A percentile compares a stretch with the other conserved stretches of the same genome.
Conservation (phyloP, 1,140 invertebrate species). For the Dendrolimus kikuchii region DNA sequence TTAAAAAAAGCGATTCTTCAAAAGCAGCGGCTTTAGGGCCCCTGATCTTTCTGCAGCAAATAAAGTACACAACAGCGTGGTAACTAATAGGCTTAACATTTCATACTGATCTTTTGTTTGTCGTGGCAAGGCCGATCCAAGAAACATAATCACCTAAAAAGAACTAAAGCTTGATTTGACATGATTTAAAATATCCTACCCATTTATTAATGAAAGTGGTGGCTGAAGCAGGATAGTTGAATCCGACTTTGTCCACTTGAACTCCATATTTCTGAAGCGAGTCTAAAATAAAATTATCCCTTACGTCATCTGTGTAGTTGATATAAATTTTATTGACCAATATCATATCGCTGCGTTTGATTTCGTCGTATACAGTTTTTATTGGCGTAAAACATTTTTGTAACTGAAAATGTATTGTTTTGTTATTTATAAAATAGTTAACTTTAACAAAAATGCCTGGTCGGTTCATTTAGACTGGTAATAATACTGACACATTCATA, state of each 20-base stretch:
- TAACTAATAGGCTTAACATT: no score
- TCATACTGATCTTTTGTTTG: no score
- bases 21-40: no score
- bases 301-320: slow-evolving; percentile 27
- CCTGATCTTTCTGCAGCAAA: no score
- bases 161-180: neutral
- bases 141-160: no score
- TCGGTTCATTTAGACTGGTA: no score
- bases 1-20: no score
- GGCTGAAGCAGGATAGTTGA: slow-evolving; percentile 21
- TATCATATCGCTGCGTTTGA: slow-evolving; percentile 19
- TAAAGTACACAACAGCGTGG: no score
- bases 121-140: no score
- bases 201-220: slow-evolving; percentile 28
- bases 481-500: no score
- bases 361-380: slow-evolving; percentile 1
- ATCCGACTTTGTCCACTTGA: slow-evolving; percentile 25
- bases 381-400: slow-evolving; percentile 18
- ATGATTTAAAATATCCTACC: slow-evolving; percentile 19
- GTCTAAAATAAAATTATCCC: slow-evolving; percentile 15
- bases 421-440: no score
- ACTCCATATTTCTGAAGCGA: slow-evolving; percentile 19
- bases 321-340: slow-evolving; percentile 33
- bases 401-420: slow-evolving; percentile 13
- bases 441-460: no score